A percentile compares a stretch with the other conserved stretches of the same genome.
Conservation (phyloP, 1,140 invertebrate genomes). For the Calliphora vicina region DNA sequence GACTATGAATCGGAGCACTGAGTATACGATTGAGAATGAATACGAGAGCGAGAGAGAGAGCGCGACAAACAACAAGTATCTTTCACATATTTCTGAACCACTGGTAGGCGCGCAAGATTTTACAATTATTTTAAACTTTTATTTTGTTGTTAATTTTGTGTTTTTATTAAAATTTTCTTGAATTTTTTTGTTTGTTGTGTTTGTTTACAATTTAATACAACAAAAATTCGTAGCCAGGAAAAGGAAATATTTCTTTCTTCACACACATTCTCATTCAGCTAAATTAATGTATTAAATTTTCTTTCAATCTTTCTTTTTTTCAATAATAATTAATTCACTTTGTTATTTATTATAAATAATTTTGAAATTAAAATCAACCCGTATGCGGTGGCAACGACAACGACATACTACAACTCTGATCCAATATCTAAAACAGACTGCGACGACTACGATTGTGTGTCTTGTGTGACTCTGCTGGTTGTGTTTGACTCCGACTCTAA, state of each 20-base stretch:
- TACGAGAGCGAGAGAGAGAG: background rate
- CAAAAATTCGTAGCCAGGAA: background rate
- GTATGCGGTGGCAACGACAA: slow-evolving; percentile 7
- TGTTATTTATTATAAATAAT: slow-evolving; percentile 1
- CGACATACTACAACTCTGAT: slow-evolving; percentile 22
- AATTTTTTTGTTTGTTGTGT: background rate
- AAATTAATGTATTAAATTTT: too few species aligned
- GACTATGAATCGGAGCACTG: background rate
- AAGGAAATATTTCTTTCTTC: background rate
- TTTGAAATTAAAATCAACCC: background rate
- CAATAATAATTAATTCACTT: background rate
- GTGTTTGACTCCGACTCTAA: slow-evolving; percentile 17
- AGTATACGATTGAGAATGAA: too few species aligned
- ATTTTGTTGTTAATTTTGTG: background rate
- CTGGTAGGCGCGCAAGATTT: background rate
- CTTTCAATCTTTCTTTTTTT: background rate
- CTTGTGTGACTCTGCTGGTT: slow-evolving; percentile 5
- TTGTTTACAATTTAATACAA: background rate
- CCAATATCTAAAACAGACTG: slow-evolving; percentile 30
- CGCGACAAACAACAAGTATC: background rate
- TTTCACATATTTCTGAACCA: slow-evolving; percentile 1
- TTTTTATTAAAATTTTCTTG: background rate
- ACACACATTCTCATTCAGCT: background rate
- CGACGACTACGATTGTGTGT: slow-evolving; percentile 15
- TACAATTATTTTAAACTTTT: background rate